Percentiles rank a stretch among this genome's conserved stretches.
These are phyloP conservation scores for Prionchulus punctatus DNA, from an alignment of 2,888 invertebrate genomes.

Conservation along the genomic window DNA sequence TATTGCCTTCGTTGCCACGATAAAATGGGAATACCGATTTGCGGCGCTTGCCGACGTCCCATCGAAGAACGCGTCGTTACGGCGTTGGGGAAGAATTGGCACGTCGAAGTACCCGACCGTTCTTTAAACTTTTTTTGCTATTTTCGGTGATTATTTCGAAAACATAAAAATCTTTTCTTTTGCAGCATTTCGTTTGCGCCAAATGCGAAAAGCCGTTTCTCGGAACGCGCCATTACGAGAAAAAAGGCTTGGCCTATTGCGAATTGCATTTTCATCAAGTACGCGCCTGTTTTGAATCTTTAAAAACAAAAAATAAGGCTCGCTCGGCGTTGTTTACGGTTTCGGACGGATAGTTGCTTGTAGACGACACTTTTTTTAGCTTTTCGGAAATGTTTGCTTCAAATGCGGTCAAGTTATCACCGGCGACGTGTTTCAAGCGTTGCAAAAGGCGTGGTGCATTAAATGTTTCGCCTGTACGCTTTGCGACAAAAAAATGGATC, in stretches of 20 bases:
- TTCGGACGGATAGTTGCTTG: too few species aligned
- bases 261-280: constrained; percentile 84
- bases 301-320: too few species aligned
- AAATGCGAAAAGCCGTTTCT: constrained; percentile 99
- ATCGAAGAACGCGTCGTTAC: constrained; percentile 98
- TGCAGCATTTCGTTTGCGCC: constrained; percentile 93
- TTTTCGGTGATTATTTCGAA: background rate
- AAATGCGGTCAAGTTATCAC: constrained; percentile 92
- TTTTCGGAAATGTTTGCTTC: constrained; percentile 92
- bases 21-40: constrained; percentile 99
- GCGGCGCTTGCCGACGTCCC: constrained; percentile 93
- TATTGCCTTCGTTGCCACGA: constrained; percentile 96
- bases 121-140: background rate
- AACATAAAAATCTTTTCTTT: constrained; percentile 18
- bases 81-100: constrained; percentile 94
- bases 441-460: constrained; percentile 96
- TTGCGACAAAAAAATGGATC: constrained; percentile 61
- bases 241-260: constrained; percentile 93
- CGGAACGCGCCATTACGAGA: constrained; percentile 95
- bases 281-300: background rate
- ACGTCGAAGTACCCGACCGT: constrained; percentile 57
- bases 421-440: constrained; percentile 74
- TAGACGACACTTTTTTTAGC: constrained; percentile 40
- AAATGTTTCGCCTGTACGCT: constrained; percentile 91
- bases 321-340: too few species aligned